Evolutionary conservation across 2,113 vertebrate species (phyloP).

Genomic region (Sigmodon hispidus): DNA sequence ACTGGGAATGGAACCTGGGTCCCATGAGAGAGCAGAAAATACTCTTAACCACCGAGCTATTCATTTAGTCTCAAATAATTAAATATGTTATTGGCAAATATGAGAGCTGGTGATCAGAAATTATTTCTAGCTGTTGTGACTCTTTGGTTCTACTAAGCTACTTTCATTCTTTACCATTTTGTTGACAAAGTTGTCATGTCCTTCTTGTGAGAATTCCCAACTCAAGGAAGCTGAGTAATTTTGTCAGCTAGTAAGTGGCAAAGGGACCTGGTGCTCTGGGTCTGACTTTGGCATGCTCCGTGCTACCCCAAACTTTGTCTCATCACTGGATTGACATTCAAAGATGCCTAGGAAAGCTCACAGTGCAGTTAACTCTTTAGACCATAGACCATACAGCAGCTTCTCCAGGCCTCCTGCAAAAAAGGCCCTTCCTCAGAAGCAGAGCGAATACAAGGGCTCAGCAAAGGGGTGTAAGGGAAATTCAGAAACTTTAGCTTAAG

Average conservation of each 20-base stretch:
- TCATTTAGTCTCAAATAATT: background rate
- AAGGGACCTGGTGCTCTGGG: background rate
- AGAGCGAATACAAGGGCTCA: slow-evolving; percentile 28
- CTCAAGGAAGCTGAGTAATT: slow-evolving; percentile 17
- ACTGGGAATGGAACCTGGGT: background rate
- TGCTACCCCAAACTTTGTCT: slow-evolving; percentile 38
- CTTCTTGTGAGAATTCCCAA: slow-evolving; percentile 15
- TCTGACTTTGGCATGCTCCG: slow-evolving; percentile 17
- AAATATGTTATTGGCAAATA: background rate
- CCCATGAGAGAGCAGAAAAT: background rate
- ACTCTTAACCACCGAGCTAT: background rate
- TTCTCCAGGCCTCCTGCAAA: background rate
- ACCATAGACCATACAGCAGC: background rate
- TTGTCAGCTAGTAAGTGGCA: background rate
- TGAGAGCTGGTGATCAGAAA: background rate
- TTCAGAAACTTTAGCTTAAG: slow-evolving; percentile 61
- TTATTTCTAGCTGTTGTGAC: background rate
- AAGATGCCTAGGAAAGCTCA: slow-evolving; percentile 52
- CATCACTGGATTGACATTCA: slow-evolving; percentile 34
- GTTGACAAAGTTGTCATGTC: background rate
- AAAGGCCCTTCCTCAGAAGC: slow-evolving; percentile 37
- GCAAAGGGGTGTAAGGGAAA: slow-evolving; percentile 48
- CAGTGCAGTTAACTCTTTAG: slow-evolving; percentile 8
- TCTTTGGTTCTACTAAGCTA: background rate
- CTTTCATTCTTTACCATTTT: background rate